phyloP scores from a whole-genome alignment of 2,797 vertebrate species.

The Notolabrus celidotus region DNA sequence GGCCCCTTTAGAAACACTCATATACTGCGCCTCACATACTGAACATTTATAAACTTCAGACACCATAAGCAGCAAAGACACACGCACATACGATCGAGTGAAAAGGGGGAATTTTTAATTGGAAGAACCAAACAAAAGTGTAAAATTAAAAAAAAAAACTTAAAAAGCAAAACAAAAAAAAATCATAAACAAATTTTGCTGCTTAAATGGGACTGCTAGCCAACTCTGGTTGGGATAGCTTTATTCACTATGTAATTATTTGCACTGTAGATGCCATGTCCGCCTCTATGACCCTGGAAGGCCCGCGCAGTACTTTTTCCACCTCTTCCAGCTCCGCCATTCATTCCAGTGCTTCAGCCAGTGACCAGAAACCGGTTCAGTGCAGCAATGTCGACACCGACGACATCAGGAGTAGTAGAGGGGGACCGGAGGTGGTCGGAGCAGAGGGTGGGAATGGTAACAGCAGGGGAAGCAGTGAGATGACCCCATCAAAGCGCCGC shows the following conservation, averaged over 20 bases:
- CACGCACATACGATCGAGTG: slow-evolving; percentile 60
- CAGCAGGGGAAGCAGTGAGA: slow-evolving; percentile 73
- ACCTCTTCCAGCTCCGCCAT: slow-evolving; percentile 95
- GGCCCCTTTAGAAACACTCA: slow-evolving; percentile 29
- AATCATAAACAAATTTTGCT: slow-evolving; percentile 85
- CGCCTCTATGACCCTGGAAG: slow-evolving; percentile 98
- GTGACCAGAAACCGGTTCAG: slow-evolving; percentile 91
- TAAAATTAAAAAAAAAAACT: slow-evolving; percentile 42
- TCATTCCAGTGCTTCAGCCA: slow-evolving; percentile 92
- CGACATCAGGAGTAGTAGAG: slow-evolving; percentile 81
- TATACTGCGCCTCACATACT: slow-evolving; percentile 25
- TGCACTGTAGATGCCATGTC: slow-evolving; percentile 98
- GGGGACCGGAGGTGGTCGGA: slow-evolving; percentile 85
- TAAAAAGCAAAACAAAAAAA: slow-evolving; percentile 74
- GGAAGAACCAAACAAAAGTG: slow-evolving; percentile 26
- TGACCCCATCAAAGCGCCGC: slow-evolving; percentile 94
- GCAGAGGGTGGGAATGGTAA: slow-evolving; percentile 69
- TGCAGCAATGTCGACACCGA: slow-evolving; percentile 89
- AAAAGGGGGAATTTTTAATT: slow-evolving; percentile 68
- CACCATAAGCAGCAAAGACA: slow-evolving; percentile 39
- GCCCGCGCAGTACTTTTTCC: slow-evolving; percentile 98
- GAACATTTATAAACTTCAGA: slow-evolving; percentile 30
- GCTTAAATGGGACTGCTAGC: slow-evolving; percentile 95
- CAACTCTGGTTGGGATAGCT: slow-evolving; percentile 85
- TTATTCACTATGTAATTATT: slow-evolving; percentile 95